Evolutionary conservation across 2,113 vertebrate genomes (phyloP), one percentile per base, ranked within the genome.

Genomic region (Lepisosteus osseus): DNA sequence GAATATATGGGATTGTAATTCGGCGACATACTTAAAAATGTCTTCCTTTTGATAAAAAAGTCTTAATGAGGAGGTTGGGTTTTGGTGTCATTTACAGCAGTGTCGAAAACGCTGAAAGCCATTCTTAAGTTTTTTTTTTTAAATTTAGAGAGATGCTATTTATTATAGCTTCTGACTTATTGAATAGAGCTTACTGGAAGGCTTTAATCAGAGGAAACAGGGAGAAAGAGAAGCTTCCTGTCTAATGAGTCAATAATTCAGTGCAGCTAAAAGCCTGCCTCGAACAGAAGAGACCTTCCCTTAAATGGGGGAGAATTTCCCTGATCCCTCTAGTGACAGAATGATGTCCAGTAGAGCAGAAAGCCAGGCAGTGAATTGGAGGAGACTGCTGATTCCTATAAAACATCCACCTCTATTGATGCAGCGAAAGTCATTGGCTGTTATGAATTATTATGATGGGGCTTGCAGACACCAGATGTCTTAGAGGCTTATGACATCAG

Each of bases 401-500:
- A 17, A 5, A 59, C 57, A 59, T 59, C 57, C 14, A 59, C 14
- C 12, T 59, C 57, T 2, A 59, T 15, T 59, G 57, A 59, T 6
- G 4, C 57, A 59, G 57, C 11, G 57, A 59, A 59, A 59, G 57
- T 59, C 14, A 59, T 59, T 59, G 57, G n/a, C 57, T 59, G 57
- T 59, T 59, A 59, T 59, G n/a, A 59, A 14, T 59, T 13, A 15
- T 59, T 59, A 59, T 59, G 4, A 59, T 6, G 14, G n/a, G 57
- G 12, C 15, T 3, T 29, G 66, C 44, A 67, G 47, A 54, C 66
- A 15, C 44, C 66, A 67, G 66, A 67, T 67, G 66, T 67, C 29
- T 0, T n/a, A 40, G n/a, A 9, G 47, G n/a, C n/a, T 54, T 6
- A 67, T 54, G 47, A 67, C 54, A 47, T 67, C 66, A 67, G 14